Conservation (phyloP, 2,113 vertebrate genomes). For the Ceratotherium simum region DNA sequence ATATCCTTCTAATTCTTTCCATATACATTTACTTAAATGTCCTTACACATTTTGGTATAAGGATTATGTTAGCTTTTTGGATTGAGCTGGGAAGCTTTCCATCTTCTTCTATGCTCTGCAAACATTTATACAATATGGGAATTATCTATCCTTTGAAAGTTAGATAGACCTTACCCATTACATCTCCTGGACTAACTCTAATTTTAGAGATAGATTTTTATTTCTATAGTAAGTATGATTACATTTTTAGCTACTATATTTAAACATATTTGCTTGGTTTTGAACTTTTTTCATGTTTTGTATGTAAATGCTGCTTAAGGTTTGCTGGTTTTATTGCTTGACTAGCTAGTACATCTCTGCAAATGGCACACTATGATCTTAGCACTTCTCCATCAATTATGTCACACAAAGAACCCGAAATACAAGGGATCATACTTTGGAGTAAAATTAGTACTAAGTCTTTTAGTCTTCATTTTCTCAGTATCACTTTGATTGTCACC, state of each 20-base stretch:
- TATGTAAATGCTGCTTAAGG: not conserved
- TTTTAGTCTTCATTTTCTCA: no score
- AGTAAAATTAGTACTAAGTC: no score
- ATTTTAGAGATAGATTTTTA: conserved; percentile 4
- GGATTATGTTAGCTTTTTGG: not conserved
- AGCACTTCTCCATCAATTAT: not conserved
- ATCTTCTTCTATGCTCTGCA: not conserved
- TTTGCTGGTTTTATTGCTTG: not conserved
- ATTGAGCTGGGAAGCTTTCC: not conserved
- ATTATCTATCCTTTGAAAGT: not conserved
- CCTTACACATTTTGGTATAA: not conserved
- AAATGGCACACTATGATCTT: not conserved
- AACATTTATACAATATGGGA: not conserved
- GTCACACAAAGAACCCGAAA: not conserved
- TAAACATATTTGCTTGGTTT: not conserved
- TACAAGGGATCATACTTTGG: no score
- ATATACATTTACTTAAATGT: not conserved
- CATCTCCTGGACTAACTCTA: not conserved
- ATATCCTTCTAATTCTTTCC: not conserved
- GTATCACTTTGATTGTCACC: no score
- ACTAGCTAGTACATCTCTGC: not conserved
- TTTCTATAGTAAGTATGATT: not conserved
- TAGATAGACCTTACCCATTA: not conserved
- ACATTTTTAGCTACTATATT: not conserved
- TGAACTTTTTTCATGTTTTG: not conserved